A percentile compares a stretch with the other conserved stretches of the same genome.
These are phyloP conservation scores for Euspilapteryx auroguttella DNA, from an alignment of 2,888 invertebrate genomes.

Conservation along the genomic window DNA sequence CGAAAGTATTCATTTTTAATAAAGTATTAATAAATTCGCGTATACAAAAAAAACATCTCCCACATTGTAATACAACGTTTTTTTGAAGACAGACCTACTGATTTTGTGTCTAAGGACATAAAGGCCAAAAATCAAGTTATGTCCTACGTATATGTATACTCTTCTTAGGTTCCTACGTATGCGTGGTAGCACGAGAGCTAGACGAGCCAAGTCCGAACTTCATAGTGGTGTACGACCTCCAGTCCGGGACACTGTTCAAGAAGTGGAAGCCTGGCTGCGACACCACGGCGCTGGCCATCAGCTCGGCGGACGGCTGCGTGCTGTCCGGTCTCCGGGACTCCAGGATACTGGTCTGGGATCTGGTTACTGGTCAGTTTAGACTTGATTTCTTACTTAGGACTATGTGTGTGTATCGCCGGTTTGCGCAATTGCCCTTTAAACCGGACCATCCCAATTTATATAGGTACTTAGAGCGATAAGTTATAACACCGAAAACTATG, in stretches of 20 bases:
- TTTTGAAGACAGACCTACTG: no score
- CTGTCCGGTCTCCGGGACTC: conserved; percentile 83
- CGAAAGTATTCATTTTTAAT: no score
- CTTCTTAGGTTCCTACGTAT: conserved; percentile 66
- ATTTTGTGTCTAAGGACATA: no score
- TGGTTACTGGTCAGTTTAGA: conserved; percentile 70
- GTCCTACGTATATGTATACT: no score
- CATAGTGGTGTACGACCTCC: conserved; percentile 87
- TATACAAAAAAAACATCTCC: no score
- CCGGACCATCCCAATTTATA: no score
- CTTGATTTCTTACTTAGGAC: conserved; percentile 1
- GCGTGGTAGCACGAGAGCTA: conserved; percentile 61
- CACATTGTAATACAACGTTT: no score
- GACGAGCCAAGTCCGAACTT: conserved; percentile 82
- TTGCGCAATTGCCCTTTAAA: no score
- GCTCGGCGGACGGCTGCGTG: conserved; percentile 80
- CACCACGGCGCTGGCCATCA: conserved; percentile 83
- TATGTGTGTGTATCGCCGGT: conserved; percentile 7
- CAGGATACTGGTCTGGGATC: conserved; percentile 82
- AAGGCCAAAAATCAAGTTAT: no score
- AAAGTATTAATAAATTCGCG: no score
- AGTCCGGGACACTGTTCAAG: conserved; percentile 87
- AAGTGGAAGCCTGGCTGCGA: conserved; percentile 88
- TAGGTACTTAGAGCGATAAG: no score
- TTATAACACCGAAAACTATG: no score